Base-by-base conservation (phyloP, 2,888 invertebrate genomes). In the Exephanes ischioxanthus region DNA sequence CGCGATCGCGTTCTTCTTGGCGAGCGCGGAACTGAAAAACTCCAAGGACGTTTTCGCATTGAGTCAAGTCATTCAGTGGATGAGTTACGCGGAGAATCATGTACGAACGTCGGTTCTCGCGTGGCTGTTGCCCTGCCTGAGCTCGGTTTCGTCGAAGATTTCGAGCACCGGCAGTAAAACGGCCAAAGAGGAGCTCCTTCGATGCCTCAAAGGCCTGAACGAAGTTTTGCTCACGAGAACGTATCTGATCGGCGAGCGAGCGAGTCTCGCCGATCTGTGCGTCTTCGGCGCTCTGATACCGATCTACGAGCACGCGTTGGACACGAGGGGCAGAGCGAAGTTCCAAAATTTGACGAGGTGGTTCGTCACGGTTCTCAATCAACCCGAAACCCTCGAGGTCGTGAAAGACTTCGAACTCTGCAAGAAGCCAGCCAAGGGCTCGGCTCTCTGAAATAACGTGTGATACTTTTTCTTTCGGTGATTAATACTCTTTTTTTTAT, bases 11-110 rank as follows among this genome's bases (percentile, higher is more conserved):
- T 91, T 92, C 77, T 93, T 93, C 83, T 82, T 94, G n/a, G 90
- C 94, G 2, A 90, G 90, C 80, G 61, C 88, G 4, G 81, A 91
- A 61, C 84, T 94, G 19, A 93, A 90, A 87, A 90, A 92, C 51
- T 90, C 90, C n/a, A 87, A 83, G 2, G 88, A 92, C 80, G n/a
- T 87, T 16, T 87, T 91, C 26, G 87, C 87, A 11, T 89, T 91
- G 81, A 93, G 94, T 85, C 90, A 94, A 87, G 89, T 95, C 51
- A 83, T 95, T 41, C 94, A 94, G 78, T 95, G 95, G 95, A 89
- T 94, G 71, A 91, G 88, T 80, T 92, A 92, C 72, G 92, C 94
- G 4, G 94, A 94, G 81, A 93, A 93, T 84, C 92, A 94, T 48
- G 88, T 95, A 61, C 82, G 91, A 41, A 94, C 94, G 4, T 89